Evolutionary conservation across 2,113 vertebrate species (phyloP), one percentile per base, ranked within the genome.

Genomic region (Prietella phreatophila): DNA sequence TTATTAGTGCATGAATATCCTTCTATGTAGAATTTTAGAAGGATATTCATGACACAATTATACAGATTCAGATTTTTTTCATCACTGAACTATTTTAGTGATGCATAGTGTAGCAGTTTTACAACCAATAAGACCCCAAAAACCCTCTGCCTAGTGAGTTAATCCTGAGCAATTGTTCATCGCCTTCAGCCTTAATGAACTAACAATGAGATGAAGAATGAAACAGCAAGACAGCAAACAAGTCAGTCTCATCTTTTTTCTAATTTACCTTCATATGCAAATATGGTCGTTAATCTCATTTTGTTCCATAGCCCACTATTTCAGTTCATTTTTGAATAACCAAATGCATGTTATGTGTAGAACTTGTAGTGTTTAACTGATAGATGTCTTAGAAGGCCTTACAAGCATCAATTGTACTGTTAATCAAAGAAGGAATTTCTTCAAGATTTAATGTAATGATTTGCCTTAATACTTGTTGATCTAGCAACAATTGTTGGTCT

Each of bases 151-250:
- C 56, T 78, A 84, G 81, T 82, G 69, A 88, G 89, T 80, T 87
- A 91, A 88, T 87, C 53, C 61, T 91, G 91, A 91, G 85, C 78
- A 88, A 93, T 89, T 86, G 89, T 79, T 90, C 47, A 88, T 84
- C 82, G 36, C 20, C 53, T 78, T 87, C 80, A 82, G 82, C 86
- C 67, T 14, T 83, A 91, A 88, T 61, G 85, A 90, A 73, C 84
- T 86, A 88, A 65, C n/a, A 39, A 76, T 86, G 85, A 92, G 91
- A 93, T 92, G 90, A 94, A 85, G 86, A 88, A 85, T 89, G 36
- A 89, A 89, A 87, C 85, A 87, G 83, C 58, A 42, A 30, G 78
- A 65, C 50, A 82, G 50, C 50, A 83, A 88, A 88, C 69, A 39
- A 85, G 79, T 86, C 30, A 78, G 11, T 60, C 33, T 61, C 47